These are phyloP conservation scores for Antheraea assamensis DNA, from an alignment of 2,888 invertebrate species.

Conservation along the genomic window DNA sequence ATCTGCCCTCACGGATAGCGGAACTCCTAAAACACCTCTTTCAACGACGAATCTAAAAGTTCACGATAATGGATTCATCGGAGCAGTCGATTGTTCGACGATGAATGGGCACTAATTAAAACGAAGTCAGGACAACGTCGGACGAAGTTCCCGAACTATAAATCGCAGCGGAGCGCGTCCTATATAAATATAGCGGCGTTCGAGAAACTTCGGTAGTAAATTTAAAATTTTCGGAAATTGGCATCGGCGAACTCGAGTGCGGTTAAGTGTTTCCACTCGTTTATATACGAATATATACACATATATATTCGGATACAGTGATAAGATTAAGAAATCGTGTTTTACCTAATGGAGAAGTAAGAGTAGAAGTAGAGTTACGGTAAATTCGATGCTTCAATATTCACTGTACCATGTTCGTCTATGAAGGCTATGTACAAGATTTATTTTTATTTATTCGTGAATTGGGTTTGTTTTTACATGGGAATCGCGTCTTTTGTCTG, in stretches of 20 bases:
- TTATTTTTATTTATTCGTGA: too few relatives aligned
- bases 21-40: constrained; percentile 78
- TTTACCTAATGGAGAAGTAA: too few relatives aligned
- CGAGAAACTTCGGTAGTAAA: constrained; percentile 72
- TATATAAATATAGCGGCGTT: constrained; percentile 73
- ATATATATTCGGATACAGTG: too few relatives aligned
- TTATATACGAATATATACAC: neutral
- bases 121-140: constrained; percentile 77
- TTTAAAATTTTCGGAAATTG: constrained; percentile 72
- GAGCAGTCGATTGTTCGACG: constrained; percentile 78
- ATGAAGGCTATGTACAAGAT: too few relatives aligned
- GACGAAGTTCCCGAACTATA: constrained; percentile 78
- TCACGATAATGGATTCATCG: constrained; percentile 79
- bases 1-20: constrained; percentile 60
- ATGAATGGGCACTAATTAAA: constrained; percentile 83
- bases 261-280: constrained; percentile 27
- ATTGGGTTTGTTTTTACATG: too few relatives aligned
- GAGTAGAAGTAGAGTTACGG: too few relatives aligned
- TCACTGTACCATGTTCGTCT: too few relatives aligned
- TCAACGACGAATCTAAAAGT: constrained; percentile 79
- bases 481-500: too few relatives aligned
- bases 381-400: too few relatives aligned
- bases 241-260: constrained; percentile 45
- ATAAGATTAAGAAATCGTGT: too few relatives aligned
- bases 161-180: constrained; percentile 65